Conservation (phyloP, 2,113 vertebrate species). For the Acrocephalus arundinaceus region DNA sequence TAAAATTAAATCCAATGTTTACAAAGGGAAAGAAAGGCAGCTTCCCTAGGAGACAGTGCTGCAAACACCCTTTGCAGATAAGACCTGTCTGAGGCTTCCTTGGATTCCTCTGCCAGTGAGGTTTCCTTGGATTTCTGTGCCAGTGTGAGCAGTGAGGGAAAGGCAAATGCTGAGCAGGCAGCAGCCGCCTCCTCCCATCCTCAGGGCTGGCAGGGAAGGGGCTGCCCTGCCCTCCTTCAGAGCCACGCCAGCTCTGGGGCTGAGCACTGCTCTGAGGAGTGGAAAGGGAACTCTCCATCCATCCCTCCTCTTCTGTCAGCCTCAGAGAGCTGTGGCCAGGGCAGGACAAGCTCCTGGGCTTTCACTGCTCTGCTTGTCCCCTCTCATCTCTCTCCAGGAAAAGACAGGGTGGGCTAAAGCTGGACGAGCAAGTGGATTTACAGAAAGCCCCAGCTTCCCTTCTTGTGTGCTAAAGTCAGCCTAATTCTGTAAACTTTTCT, state of each 20-base stretch:
- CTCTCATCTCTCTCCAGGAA: neutral
- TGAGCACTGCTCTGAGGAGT: neutral
- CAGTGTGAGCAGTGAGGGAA: neutral
- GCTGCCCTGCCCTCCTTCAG: neutral
- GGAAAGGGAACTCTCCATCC: neutral
- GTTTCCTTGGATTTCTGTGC: neutral
- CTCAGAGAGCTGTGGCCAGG: neutral
- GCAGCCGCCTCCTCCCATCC: neutral
- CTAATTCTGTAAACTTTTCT: constrained; percentile 28
- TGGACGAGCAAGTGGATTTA: neutral
- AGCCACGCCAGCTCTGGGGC: rapidly evolving
- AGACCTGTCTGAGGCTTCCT: neutral
- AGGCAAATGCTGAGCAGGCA: neutral
- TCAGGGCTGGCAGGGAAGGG: neutral
- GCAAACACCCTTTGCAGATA: neutral
- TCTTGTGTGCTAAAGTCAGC: constrained; percentile 46
- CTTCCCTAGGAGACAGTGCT: neutral
- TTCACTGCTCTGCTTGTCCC: neutral
- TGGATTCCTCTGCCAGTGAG: neutral
- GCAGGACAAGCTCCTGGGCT: neutral
- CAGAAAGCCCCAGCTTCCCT: neutral
- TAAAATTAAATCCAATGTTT: constrained; percentile 33
- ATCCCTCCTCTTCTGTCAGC: neutral
- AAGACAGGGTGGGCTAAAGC: neutral
- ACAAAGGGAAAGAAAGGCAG: neutral